Evolutionary conservation across 2,888 invertebrate genomes (phyloP).

Genomic region (Ormyrus labotus): DNA sequence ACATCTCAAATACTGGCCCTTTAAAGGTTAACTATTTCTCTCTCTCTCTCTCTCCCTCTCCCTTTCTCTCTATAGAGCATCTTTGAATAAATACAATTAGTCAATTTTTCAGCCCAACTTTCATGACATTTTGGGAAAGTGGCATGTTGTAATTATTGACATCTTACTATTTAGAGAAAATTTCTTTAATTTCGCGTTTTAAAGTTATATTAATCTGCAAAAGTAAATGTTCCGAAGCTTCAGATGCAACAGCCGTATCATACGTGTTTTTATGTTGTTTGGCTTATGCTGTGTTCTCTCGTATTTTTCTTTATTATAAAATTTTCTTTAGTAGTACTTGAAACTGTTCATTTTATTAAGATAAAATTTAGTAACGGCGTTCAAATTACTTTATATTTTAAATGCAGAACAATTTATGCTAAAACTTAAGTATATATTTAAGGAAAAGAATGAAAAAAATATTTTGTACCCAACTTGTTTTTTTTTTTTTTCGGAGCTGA

Average conservation of each 20-base stretch:
- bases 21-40: too few relatives aligned
- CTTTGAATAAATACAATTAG: slow-evolving; percentile 19
- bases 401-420: too few relatives aligned
- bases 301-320: slow-evolving; percentile 58
- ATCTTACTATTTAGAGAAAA: slow-evolving; percentile 27
- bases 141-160: slow-evolving; percentile 59
- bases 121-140: slow-evolving; percentile 58
- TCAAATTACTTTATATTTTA: too few relatives aligned
- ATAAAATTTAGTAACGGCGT: too few relatives aligned
- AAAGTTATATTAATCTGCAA: slow-evolving; percentile 15
- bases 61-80: background rate
- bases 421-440: too few relatives aligned
- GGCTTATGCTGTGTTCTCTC: slow-evolving; percentile 65
- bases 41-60: too few relatives aligned
- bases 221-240: slow-evolving; percentile 49
- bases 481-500: too few relatives aligned
- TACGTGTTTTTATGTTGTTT: slow-evolving; percentile 63
- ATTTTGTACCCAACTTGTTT: too few relatives aligned
- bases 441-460: too few relatives aligned
- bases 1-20: too few relatives aligned
- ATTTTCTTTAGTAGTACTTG: too few relatives aligned
- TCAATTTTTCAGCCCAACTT: slow-evolving; percentile 47
- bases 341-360: too few relatives aligned
- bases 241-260: slow-evolving; percentile 53
- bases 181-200: slow-evolving; percentile 47